Evolutionary conservation across 2,113 vertebrate species (phyloP), one percentile per base, ranked within the genome.

Genomic region (Rissa tridactyla): DNA sequence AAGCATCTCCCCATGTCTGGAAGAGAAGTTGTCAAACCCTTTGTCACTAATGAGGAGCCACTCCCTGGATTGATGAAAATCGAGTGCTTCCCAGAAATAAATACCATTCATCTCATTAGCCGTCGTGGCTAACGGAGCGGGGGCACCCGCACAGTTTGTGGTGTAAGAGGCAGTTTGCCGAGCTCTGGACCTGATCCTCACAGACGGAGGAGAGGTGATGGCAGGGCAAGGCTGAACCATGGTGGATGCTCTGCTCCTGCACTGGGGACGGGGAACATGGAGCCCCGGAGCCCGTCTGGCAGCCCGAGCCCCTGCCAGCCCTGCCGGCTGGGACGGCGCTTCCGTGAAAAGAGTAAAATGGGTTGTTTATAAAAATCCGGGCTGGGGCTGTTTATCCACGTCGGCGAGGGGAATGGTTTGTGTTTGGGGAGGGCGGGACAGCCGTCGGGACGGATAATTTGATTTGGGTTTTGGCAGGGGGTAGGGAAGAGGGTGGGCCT

Each of bases 401-500:
- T 16, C 34, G 44, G 82, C 12, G 29, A 95, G 60, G 70, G 86
- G 96, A 96, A 94, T 30, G 94, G 94, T 92, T 93, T 92, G 90
- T 47, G 86, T 94, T 79, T 82, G 82, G 73, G 91, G 94, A 93
- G 94, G 96, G 95, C 47, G 90, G 93, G 93, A 65, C 90, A 76
- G 95, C 85, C 38, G 73, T 73, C 78, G 46, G 94, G 90, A 96
- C 23, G 51, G 90, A 86, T 93, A 94, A 96, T 92, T 92, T 11
- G 14, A 83, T 94, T 92, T 90, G 90, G 79, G 58, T 91, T 96
- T 93, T 96, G 96, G 96, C 96, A 94, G 62, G 66, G 90, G 90
- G 38, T 20, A 15, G 85, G 91, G 79, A 93, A 86, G 92, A 97
- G 94, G 94, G 94, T 92, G 94, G 96, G 94, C 82, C 93, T 96